Base-by-base conservation (phyloP, 2,888 invertebrate species). In the Philopedon plagiatum region DNA sequence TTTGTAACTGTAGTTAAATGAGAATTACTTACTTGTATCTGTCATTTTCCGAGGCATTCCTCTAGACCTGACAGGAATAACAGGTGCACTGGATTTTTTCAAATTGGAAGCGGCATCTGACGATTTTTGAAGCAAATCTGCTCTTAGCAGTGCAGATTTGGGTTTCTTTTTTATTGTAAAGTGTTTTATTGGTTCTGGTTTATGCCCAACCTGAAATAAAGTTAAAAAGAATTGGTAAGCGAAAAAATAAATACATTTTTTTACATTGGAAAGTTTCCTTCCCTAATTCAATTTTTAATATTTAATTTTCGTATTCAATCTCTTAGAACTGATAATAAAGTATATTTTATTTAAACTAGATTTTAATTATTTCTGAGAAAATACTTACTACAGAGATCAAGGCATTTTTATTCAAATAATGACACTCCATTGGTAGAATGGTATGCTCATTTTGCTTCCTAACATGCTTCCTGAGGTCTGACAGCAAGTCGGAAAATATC, bases 1-100 rank as follows among this genome's bases (percentile, higher is more conserved):
- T n/a, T n/a, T n/a, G 37, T 4, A 1, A n/a, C n/a, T 11, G n/a
- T 37, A n/a, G n/a, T 1, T 4, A 11, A 11, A 11, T 56, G 18
- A 8, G 7, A 29, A 65, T 46, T 32, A 61, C 78, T 89, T 87
- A 95, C 95, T 96, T 39, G 96, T 95, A 82, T 98, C 97, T 80
- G 97, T 97, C 96, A 98, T 96, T 88, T 97, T 97, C 80, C 97
- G 91, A 0, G 97, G 97, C 93, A 96, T 95, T 77, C 93, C 94
- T 73, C 94, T 86, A 18, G 95, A 94, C 75, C 96, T 87, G 1
- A 97, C 90, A 0, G 97, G 96, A 78, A 98, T 94, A 0, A 95
- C 94, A 0, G 96, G 95, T 0, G 95, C 94, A 61, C 94, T 92
- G 5, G 93, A 91, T 87, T 97, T 96, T 87, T 96, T 96, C 80